Evolutionary conservation across 1,140 invertebrate genomes (phyloP), one percentile per base, ranked within the genome.

Genomic region (Lucilia cuprina): DNA sequence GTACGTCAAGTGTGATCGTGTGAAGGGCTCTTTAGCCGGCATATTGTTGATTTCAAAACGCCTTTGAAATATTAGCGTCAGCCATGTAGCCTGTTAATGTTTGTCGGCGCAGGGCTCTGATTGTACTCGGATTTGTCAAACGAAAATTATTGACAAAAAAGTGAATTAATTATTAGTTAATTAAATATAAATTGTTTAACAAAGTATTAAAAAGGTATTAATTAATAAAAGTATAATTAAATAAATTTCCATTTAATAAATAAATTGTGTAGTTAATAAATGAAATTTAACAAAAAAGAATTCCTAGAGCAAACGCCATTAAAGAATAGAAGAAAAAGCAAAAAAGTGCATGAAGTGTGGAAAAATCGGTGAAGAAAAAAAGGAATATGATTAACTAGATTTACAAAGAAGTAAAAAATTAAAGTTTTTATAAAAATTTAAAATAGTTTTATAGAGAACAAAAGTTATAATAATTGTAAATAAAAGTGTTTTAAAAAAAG

Each of bases 371-470:
- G 65, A 50, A 80, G 19, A 80, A 80, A 80, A 77, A 77, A 77
- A 77, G 0, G 25, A 34, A 78, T 78, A 78, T 80, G 77, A 80
- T 80, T 80, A 80, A 80, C 75, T 80, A 80, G 10, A 80, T 50
- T 35, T 49, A 80, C 12, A 49, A 19, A 25, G 19, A 80, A 80
- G 17, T 60, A n/a, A 60, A 19, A 70, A 70, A 70, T 7, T 70
- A 9, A 70, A 21, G 21, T 21, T 25, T 70, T 70, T 21, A n/a
- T 65, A n/a, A 19, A 30, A 1, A 55, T 21, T 70, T 21, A 21
- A 70, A 70, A 70, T 70, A 41, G 41, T 10, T 41, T 41, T 3
- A 41, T 8, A 7, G 41, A 7, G 41, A 41, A 41, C 41, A 41
- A 41, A 41, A 41, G 41, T 41, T 41, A 41, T 70, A 70, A 70